Evolutionary conservation across 2,113 vertebrate species (phyloP).

Genomic region (Phylloscopus trochiloides): DNA sequence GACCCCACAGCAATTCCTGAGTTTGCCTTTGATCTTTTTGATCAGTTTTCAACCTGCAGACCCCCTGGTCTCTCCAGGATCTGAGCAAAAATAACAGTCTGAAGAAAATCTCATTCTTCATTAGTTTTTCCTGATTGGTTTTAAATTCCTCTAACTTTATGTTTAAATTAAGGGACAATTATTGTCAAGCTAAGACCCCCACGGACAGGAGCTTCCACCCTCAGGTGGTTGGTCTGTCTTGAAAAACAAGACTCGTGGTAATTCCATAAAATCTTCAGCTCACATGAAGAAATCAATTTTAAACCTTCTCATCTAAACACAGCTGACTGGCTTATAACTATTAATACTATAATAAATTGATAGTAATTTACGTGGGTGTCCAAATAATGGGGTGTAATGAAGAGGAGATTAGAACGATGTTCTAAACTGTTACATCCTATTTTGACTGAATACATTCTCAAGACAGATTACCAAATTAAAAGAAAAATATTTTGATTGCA

Average conservation of each 20-base stretch:
- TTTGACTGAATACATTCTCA: neutral
- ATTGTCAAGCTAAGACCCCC: neutral
- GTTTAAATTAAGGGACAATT: neutral
- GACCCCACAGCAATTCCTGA: neutral
- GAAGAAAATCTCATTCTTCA: neutral
- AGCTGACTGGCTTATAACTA: neutral
- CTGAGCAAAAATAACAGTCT: neutral
- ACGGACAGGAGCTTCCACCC: neutral
- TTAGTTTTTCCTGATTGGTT: neutral
- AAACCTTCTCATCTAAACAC: neutral
- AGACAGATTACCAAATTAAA: neutral
- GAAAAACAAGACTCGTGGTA: neutral
- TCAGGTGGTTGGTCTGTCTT: neutral
- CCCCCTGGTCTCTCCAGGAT: neutral
- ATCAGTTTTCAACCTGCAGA: neutral
- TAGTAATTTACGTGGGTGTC: neutral
- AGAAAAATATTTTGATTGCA: conserved; percentile 23
- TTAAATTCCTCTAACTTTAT: neutral
- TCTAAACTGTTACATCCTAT: neutral
- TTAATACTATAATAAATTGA: neutral
- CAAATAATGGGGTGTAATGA: neutral
- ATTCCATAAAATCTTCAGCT: neutral
- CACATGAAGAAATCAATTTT: neutral
- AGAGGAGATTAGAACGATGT: neutral
- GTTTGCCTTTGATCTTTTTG: neutral